Percentiles rank a stretch among this genome's conserved stretches.
These are phyloP conservation scores for Anhinga rufa DNA, from an alignment of 2,113 vertebrate species.

Conservation along the genomic window DNA sequence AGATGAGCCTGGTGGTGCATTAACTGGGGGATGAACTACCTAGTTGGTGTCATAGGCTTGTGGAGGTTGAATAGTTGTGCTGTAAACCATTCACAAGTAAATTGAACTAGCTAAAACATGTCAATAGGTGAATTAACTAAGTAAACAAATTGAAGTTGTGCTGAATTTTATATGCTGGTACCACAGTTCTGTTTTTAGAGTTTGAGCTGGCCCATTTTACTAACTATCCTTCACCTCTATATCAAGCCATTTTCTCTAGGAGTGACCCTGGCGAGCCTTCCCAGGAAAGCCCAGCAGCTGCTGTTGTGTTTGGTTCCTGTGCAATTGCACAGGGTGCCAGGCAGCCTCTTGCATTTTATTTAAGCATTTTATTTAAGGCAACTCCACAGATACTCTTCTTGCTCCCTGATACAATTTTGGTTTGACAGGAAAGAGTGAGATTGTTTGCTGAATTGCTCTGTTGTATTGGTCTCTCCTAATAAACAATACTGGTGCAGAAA, in stretches of 20 bases:
- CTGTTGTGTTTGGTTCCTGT: accelerated
- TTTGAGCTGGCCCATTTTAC: background rate
- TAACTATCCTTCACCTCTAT: background rate
- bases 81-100: background rate
- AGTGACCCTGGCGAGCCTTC: background rate
- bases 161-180: background rate
- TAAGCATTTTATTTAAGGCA: background rate
- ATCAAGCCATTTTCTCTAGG: background rate
- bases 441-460: background rate
- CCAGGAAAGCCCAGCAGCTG: background rate
- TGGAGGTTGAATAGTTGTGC: background rate
- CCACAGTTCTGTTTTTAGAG: background rate
- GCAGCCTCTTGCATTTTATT: accelerated
- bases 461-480: background rate
- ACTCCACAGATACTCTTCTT: background rate
- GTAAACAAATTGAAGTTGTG: background rate
- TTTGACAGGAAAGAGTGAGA: background rate
- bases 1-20: background rate
- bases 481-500: background rate
- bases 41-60: background rate
- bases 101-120: background rate
- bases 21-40: background rate
- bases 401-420: background rate
- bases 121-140: background rate
- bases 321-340: too few relatives aligned